Percentiles rank a stretch among this genome's conserved stretches.
Evolutionary conservation across 2,888 invertebrate genomes (phyloP).

Genomic region (Temnothorax rugatulus): DNA sequence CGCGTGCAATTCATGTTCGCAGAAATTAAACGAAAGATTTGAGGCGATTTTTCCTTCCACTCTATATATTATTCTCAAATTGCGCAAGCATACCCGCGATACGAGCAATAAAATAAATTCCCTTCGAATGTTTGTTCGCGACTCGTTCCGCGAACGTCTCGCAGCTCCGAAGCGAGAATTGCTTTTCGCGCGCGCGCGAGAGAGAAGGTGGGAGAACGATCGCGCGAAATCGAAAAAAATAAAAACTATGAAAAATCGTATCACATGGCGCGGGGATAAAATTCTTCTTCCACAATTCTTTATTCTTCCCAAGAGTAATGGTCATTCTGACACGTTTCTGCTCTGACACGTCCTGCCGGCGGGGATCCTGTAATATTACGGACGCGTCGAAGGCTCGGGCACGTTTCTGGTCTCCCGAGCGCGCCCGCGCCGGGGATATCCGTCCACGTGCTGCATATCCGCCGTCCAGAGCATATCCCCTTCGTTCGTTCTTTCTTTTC

Average conservation of each 20-base stretch:
- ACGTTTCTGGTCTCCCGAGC: constrained; percentile 45
- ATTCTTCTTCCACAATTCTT: constrained; percentile 39
- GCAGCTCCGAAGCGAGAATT: constrained; percentile 13
- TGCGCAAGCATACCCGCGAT: neutral
- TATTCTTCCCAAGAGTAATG: constrained; percentile 54
- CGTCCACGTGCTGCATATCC: constrained; percentile 47
- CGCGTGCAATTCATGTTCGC: neutral
- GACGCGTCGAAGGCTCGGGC: constrained; percentile 50
- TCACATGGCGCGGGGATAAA: constrained; percentile 35
- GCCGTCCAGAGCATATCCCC: constrained; percentile 9
- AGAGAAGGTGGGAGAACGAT: neutral
- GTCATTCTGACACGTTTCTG: constrained; percentile 54
- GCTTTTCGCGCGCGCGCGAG: constrained; percentile 13
- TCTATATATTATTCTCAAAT: constrained; percentile 7
- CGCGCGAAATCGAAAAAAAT: constrained; percentile 43
- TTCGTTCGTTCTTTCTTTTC: neutral
- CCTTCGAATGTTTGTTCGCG: constrained; percentile 13
- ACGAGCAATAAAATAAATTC: constrained; percentile 34
- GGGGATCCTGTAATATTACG: constrained; percentile 33
- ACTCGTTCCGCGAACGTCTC: constrained; percentile 28
- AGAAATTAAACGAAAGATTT: constrained; percentile 15
- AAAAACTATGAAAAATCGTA: constrained; percentile 54
- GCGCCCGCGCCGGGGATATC: constrained; percentile 40
- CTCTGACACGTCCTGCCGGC: constrained; percentile 43
- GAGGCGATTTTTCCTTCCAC: neutral